Evolutionary conservation across 2,888 invertebrate species (phyloP).

Genomic region (Sisyra terminalis): DNA sequence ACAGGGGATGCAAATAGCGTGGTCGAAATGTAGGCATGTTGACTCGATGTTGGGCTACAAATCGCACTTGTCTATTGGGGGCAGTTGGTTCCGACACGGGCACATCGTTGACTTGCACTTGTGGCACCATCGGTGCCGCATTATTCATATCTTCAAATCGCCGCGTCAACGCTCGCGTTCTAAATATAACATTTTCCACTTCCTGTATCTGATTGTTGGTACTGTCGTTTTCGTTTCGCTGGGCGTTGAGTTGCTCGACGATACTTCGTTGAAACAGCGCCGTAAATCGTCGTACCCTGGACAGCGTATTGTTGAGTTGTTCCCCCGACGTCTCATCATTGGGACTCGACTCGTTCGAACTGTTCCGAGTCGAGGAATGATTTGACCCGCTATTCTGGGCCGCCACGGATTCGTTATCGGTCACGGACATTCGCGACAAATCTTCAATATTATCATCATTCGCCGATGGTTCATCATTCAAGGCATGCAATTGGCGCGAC

Average conservation of each 20-base stretch:
- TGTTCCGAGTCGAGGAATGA: background rate
- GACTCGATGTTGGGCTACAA: conserved; percentile 15
- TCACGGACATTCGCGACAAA: conserved; percentile 5
- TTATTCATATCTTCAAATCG: conserved; percentile 19
- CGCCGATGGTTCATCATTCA: background rate
- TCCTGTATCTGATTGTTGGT: too few species aligned
- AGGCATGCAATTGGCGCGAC: background rate
- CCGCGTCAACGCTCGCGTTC: background rate
- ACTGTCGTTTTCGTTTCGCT: too few species aligned
- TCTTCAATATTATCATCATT: conserved; percentile 4
- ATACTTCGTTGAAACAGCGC: background rate
- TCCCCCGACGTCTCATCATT: background rate
- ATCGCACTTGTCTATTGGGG: conserved; percentile 14
- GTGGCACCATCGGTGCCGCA: conserved; percentile 27
- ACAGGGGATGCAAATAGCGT: conserved; percentile 28
- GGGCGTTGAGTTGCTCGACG: too few species aligned
- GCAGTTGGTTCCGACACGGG: conserved; percentile 25
- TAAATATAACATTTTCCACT: background rate
- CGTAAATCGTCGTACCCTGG: background rate
- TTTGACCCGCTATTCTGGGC: background rate
- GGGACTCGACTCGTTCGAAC: background rate
- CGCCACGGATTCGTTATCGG: background rate
- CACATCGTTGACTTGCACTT: conserved; percentile 45
- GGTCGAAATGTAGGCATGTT: conserved; percentile 22
- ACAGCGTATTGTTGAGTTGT: background rate